Base-by-base conservation (phyloP, 2,113 vertebrate genomes). In the mouse (Mus musculus) region DNA sequence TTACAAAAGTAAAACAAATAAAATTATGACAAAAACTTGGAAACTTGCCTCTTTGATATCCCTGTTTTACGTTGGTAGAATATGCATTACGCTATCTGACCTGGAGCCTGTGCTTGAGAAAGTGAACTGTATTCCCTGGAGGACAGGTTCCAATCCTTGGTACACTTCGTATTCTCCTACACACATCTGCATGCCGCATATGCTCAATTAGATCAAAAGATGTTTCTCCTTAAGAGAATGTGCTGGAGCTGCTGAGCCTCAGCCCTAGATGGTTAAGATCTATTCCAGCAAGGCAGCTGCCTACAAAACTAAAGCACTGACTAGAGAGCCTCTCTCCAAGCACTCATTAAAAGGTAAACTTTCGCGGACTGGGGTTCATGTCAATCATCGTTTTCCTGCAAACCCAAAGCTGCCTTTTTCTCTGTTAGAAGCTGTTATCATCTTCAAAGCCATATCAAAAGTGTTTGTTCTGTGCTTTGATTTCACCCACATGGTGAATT, bases 391-490 rank as follows among this genome's bases (percentile, higher is more conserved):
- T 99, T 98, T 98, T 98, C 97, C 94, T 97, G 93, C 98, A 96
- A 98, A 98, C 98, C 97, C 96, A 97, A 98, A 98, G 98, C 98
- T 98, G 97, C 96, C 98, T 98, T 98, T 98, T 98, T 98, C 98
- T 98, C 98, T 98, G 98, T 98, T 98, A 99, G 98, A 97, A 97
- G 98, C 98, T 98, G 98, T 99, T 99, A 99, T 98, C 99, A 98
- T 98, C 99, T 99, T 99, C 99, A 99, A 99, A 99, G 99, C 98
- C 98, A 96, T 98, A 99, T 99, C 99, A 99, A 99, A 99, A 98
- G 97, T 98, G 99, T 99, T 99, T 99, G 99, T 99, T 99, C 99
- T 99, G 98, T 93, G 91, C 99, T 99, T 99, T 99, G 99, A 99
- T 99, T 99, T 98, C 98, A 98, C 98, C 96, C 99, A 98, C 99